Conservation (phyloP, 2,888 invertebrate genomes). For the Caenorhabditis sp. region DNA sequence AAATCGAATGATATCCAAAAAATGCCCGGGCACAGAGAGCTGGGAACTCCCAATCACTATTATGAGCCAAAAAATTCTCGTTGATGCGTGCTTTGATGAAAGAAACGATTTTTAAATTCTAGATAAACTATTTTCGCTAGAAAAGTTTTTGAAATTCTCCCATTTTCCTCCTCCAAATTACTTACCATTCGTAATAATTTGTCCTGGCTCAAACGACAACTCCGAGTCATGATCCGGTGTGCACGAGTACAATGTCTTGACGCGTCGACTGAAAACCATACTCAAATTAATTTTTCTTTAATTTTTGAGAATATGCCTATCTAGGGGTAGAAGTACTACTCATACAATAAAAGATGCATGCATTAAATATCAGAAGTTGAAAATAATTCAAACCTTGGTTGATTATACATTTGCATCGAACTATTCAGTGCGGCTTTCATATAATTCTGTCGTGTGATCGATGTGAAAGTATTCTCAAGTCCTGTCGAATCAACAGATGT, state of each 20-base stretch:
- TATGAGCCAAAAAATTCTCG: neutral
- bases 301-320: neutral
- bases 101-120: too few relatives aligned
- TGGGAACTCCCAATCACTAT: too few relatives aligned
- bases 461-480: slow-evolving; percentile 27
- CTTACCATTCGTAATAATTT: slow-evolving; percentile 94
- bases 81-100: neutral
- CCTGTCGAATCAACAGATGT: slow-evolving; percentile 35
- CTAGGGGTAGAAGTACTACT: neutral
- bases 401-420: slow-evolving; percentile 3
- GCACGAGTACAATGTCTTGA: slow-evolving; percentile 92
- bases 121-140: neutral
- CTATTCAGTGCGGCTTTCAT: slow-evolving; percentile 14
- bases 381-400: neutral
- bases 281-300: too few relatives aligned
- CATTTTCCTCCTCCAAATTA: neutral
- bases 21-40: too few relatives aligned
- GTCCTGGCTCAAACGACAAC: slow-evolving; percentile 96
- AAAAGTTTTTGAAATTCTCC: slow-evolving; percentile 1
- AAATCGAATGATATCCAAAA: too few relatives aligned
- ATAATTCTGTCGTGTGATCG: slow-evolving; percentile 28
- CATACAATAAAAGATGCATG: too few relatives aligned
- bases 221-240: slow-evolving; percentile 95
- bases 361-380: too few relatives aligned
- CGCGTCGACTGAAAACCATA: slow-evolving; percentile 77